Conservation (phyloP, 2,797 vertebrate genomes). For the Sebastolobus altivelis region DNA sequence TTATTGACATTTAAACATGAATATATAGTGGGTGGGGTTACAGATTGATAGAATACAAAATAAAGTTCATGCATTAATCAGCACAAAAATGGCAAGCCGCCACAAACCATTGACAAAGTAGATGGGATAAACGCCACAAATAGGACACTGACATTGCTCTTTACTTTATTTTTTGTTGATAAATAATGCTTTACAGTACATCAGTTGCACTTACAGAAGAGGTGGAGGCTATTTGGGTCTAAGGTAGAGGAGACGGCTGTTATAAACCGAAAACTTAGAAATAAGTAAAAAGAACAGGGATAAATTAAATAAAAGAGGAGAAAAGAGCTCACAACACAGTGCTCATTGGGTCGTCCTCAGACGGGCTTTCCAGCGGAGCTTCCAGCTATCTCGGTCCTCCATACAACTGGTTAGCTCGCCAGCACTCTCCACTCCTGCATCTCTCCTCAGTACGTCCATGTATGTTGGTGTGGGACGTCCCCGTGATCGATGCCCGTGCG, state of each 20-base stretch:
- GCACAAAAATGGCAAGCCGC: too few relatives aligned
- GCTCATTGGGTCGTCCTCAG: neutral
- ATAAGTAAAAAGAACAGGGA: neutral
- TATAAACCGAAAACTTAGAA: neutral
- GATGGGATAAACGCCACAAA: accelerated
- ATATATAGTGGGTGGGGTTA: neutral
- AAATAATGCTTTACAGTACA: constrained; percentile 6
- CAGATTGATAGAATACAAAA: too few relatives aligned
- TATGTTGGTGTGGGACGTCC: too few relatives aligned
- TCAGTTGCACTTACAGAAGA: neutral
- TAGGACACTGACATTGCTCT: neutral
- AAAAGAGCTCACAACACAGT: neutral
- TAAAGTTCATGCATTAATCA: too few relatives aligned
- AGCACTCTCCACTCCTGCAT: too few relatives aligned
- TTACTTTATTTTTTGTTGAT: neutral
- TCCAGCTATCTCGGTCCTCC: too few relatives aligned
- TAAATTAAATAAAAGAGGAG: neutral
- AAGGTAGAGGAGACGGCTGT: neutral
- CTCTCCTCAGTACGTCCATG: too few relatives aligned
- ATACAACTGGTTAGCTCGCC: too few relatives aligned
- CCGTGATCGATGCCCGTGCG: too few relatives aligned
- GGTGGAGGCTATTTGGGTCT: neutral
- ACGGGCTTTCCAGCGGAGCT: too few relatives aligned
- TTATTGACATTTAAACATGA: too few relatives aligned
- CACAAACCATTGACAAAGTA: neutral